These are phyloP conservation scores for Temnothorax longispinosus DNA, from an alignment of 1,140 invertebrate species.

Conservation along the genomic window DNA sequence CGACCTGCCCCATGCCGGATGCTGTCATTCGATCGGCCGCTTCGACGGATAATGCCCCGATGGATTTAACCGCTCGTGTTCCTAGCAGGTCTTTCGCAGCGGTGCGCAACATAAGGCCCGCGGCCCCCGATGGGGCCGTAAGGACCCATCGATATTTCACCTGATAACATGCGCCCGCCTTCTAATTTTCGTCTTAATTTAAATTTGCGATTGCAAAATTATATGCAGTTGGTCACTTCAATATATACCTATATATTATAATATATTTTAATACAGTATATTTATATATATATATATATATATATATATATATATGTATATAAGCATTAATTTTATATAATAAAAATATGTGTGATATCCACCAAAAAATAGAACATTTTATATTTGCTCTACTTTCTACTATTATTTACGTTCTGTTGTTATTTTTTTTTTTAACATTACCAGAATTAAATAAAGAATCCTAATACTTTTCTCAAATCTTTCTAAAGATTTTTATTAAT, in stretches of 20 bases:
- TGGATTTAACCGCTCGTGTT: constrained; percentile 36
- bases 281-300: background rate
- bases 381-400: background rate
- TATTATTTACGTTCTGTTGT: background rate
- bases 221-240: background rate
- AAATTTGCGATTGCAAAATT: background rate
- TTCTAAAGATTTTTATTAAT: background rate
- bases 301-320: background rate
- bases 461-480: background rate
- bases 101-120: constrained; percentile 36
- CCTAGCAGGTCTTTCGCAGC: constrained; percentile 24
- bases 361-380: background rate
- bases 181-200: background rate
- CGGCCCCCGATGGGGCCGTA: background rate
- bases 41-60: constrained; percentile 36
- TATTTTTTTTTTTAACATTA: background rate
- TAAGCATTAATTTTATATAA: no score
- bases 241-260: background rate
- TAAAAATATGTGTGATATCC: background rate
- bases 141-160: background rate
- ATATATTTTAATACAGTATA: background rate
- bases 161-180: background rate
- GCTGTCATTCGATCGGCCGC: constrained; percentile 49
- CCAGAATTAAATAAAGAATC: background rate
- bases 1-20: constrained; percentile 29